These are phyloP conservation scores for Stichodactyla helianthus DNA, from an alignment of 64 coral and sea anemone species.

Conservation along the genomic window DNA sequence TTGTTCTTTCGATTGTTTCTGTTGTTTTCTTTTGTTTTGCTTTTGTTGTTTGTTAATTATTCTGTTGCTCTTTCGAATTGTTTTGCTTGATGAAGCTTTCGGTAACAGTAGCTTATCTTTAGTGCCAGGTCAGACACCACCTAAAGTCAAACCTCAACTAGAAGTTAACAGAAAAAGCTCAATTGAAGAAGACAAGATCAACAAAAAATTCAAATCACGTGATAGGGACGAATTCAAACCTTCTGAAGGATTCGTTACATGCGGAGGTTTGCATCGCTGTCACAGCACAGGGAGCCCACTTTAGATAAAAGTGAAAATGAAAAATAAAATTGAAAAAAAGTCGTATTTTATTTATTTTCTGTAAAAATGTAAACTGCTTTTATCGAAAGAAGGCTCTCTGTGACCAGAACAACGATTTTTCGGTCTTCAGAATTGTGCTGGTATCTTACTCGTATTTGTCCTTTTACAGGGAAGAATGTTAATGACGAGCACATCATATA, in stretches of 20 bases:
- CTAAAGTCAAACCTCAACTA: neutral
- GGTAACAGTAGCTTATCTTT: neutral
- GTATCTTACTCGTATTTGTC: neutral
- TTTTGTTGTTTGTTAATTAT: no score
- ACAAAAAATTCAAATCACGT: neutral
- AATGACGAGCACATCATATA: slow-evolving; percentile 16
- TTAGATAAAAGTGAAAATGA: no score
- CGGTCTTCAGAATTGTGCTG: neutral
- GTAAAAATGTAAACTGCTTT: no score
- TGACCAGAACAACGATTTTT: neutral
- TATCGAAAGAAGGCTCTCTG: no score
- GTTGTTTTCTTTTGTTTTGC: no score
- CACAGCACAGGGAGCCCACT: no score
- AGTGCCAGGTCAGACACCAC: neutral
- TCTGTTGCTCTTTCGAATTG: neutral
- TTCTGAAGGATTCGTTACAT: neutral
- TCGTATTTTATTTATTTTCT: no score
- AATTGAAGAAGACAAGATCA: neutral
- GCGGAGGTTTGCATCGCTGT: neutral
- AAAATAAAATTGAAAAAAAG: no score
- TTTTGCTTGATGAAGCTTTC: neutral
- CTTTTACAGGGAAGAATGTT: slow-evolving; percentile 3
- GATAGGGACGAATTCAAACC: neutral
- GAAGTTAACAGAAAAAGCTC: neutral
- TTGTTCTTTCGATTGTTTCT: no score